Evolutionary conservation across 1,140 invertebrate species (phyloP).

Genomic region (Pantala flavescens): DNA sequence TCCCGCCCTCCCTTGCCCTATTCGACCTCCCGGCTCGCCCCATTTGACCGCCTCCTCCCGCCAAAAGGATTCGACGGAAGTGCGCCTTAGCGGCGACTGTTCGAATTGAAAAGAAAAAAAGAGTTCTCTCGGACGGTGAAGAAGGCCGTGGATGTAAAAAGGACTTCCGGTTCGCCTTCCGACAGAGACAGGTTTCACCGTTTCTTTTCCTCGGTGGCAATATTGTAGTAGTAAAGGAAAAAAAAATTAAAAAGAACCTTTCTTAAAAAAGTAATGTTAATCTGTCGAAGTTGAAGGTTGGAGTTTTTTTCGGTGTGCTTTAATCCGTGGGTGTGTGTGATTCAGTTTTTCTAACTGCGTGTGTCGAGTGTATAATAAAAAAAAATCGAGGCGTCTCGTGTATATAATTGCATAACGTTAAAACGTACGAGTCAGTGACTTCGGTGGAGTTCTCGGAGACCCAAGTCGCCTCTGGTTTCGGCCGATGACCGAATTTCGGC

Average conservation of each 20-base stretch:
- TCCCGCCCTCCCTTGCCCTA: neutral
- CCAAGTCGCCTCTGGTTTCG: neutral
- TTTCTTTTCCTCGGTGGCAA: no score
- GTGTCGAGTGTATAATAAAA: conserved; percentile 9
- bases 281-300: neutral
- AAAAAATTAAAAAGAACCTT: no score
- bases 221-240: no score
- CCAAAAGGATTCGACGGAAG: no score
- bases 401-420: neutral
- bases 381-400: neutral
- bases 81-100: no score
- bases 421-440: neutral
- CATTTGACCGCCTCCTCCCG: no score
- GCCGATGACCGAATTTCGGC: neutral
- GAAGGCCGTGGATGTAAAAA: no score
- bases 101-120: no score
- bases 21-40: no score
- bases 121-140: no score
- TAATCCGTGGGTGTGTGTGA: neutral
- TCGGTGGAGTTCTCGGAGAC: neutral
- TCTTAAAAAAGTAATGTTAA: neutral
- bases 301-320: conserved; percentile 5
- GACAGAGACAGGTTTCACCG: no score
- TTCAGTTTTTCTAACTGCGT: neutral
- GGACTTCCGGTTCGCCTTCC: no score